Base-by-base conservation (phyloP, 2,113 vertebrate genomes). In the Pipa parva region DNA sequence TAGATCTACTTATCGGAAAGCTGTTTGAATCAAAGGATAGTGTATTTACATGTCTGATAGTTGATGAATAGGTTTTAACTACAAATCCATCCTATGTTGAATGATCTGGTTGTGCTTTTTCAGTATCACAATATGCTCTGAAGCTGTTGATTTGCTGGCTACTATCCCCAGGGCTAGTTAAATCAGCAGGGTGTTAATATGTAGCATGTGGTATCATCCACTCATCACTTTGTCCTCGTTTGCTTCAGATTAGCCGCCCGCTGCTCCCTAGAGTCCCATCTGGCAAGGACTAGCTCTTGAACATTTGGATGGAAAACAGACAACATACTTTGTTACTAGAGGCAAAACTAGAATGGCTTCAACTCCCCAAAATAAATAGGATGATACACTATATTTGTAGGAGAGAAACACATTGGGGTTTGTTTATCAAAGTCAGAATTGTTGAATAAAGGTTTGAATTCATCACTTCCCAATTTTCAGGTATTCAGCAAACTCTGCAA, bases 161-260 rank as follows among this genome's bases (percentile, higher is more conserved):
- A 54, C 22, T 33, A 2, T 69, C 66, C 58, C 46, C n/a, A 42
- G 48, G 66, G 66, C 56, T 52, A 37, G 52, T 69, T 54, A 69
- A 61, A 58, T 69, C 49, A 69, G 66, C 48, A 45, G 66, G 66
- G 66, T 69, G 66, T 59, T 69, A 59, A 69, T 69, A 69, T 61
- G 48, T 61, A 69, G 58, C 66, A 69, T 61, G 49, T 69, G 66
- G 66, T 27, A 58, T 69, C 66, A 61, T 60, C 57, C 42, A 15
- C 66, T 69, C 66, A 54, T 54, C 58, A 37, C 61, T 69, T 69
- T 69, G 58, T 69, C 57, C 56, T 69, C 58, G 66, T 69, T 69
- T 69, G 26, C 33, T 61, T 22, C 33, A 69, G 57, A 69, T 69
- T 69, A 69, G 58, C 66, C 49, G 24, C 57, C 66, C 36, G 48